A percentile compares a stretch with the other conserved stretches of the same genome.
Evolutionary conservation across 2,888 invertebrate genomes (phyloP).

Genomic region (Acrobeloides nanus): DNA sequence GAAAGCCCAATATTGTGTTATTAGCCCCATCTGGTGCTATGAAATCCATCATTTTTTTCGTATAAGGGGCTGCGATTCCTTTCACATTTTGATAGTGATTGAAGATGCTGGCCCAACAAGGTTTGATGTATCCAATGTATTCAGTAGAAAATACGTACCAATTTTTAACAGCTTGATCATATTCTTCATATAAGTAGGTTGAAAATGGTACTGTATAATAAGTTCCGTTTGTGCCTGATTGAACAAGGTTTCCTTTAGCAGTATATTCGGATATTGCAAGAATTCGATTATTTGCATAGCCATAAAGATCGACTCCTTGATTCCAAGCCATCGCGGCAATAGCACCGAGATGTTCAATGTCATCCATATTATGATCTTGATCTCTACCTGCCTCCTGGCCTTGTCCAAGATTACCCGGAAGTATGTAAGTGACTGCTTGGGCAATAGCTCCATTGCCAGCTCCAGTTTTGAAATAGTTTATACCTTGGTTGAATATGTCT

Average conservation of each 20-base stretch:
- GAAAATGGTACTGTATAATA: no score
- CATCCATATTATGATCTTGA: conserved; percentile 3
- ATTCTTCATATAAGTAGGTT: no score
- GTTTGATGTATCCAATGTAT: background rate
- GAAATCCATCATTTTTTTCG: no score
- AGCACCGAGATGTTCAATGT: background rate
- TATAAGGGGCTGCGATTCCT: conserved; percentile 1
- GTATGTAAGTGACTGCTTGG: conserved; percentile 1
- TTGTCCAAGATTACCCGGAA: conserved; percentile 3
- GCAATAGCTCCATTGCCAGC: conserved; percentile 1
- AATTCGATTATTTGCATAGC: conserved; percentile 1
- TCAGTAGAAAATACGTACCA: background rate
- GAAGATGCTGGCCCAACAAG: background rate
- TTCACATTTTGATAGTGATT: conserved; percentile 4
- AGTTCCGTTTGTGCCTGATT: no score
- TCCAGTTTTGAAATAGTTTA: conserved; percentile 2
- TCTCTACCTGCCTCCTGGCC: conserved; percentile 1
- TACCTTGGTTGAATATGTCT: background rate
- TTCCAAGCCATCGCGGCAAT: conserved; percentile 2
- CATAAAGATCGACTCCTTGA: no score
- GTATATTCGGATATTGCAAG: conserved; percentile 1
- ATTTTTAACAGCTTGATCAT: background rate
- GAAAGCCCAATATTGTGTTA: no score
- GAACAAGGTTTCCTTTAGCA: conserved; percentile 2
- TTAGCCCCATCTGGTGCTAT: no score